phyloP scores from a whole-genome alignment of 2,797 vertebrate species.

The Choloepus didactylus region DNA sequence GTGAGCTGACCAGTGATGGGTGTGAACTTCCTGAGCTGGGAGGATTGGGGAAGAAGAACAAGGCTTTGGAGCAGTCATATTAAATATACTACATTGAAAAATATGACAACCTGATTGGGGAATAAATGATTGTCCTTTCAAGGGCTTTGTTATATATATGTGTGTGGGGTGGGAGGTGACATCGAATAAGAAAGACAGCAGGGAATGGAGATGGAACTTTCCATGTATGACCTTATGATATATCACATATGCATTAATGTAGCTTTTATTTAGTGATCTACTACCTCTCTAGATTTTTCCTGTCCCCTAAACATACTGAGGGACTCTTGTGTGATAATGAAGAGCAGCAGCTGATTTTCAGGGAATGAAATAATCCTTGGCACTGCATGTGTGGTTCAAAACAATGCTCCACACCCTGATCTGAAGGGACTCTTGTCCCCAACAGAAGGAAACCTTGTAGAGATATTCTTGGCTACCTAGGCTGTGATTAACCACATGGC shows the following conservation, averaged over 20 bases:
- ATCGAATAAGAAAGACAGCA: not conserved
- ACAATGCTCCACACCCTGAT: not conserved
- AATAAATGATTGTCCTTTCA: not conserved
- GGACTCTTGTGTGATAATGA: not conserved
- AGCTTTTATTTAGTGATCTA: not conserved
- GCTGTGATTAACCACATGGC: not conserved
- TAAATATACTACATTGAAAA: not conserved
- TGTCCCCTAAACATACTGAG: not conserved
- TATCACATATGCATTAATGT: not conserved
- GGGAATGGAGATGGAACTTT: not conserved
- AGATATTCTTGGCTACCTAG: not conserved
- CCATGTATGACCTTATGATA: not conserved
- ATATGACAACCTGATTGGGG: not conserved
- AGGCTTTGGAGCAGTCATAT: not conserved
- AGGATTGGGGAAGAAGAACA: not conserved
- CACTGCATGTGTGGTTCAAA: not conserved
- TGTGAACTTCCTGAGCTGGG: not conserved
- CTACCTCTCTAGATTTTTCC: not conserved
- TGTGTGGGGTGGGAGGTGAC: not conserved
- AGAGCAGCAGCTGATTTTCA: not conserved
- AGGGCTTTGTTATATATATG: not conserved
- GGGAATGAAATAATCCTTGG: not conserved
- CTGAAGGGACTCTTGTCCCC: not conserved
- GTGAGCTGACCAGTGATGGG: not conserved
- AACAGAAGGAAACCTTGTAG: not conserved